Evolutionary conservation across 1,140 invertebrate genomes (phyloP).

Genomic region (Anastrepha obliqua): DNA sequence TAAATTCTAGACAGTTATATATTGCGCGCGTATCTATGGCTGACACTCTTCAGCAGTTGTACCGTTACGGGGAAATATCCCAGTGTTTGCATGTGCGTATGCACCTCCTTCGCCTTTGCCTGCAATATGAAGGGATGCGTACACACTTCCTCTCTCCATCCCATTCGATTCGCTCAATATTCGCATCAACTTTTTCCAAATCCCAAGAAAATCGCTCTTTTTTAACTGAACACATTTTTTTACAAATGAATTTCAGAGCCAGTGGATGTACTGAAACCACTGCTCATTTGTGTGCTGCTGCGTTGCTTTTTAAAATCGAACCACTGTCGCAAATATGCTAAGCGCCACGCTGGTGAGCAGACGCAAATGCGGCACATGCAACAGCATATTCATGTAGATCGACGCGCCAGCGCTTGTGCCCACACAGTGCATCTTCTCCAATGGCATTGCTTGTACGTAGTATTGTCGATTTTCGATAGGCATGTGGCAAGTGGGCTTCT

Average conservation of each 20-base stretch:
- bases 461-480: constrained; percentile 85
- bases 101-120: not conserved
- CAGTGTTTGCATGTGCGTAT: not conserved
- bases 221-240: no score
- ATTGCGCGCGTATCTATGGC: constrained; percentile 43
- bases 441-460: constrained; percentile 85
- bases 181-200: not conserved
- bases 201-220: not conserved
- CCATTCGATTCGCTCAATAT: not conserved
- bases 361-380: constrained; percentile 72
- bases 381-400: constrained; percentile 64
- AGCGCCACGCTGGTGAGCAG: constrained; percentile 66
- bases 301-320: not conserved
- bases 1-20: not conserved
- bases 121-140: not conserved
- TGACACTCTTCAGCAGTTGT: constrained; percentile 55
- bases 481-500: constrained; percentile 87
- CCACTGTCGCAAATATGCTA: not conserved
- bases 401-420: constrained; percentile 69
- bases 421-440: constrained; percentile 86
- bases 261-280: constrained; percentile 20
- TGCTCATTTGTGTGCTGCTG: constrained; percentile 46
- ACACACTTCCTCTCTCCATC: not conserved
- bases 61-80: not conserved
- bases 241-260: no score